Evolutionary conservation across 1,140 invertebrate genomes (phyloP), one percentile per base, ranked within the genome.

Genomic region (Formica selysi): DNA sequence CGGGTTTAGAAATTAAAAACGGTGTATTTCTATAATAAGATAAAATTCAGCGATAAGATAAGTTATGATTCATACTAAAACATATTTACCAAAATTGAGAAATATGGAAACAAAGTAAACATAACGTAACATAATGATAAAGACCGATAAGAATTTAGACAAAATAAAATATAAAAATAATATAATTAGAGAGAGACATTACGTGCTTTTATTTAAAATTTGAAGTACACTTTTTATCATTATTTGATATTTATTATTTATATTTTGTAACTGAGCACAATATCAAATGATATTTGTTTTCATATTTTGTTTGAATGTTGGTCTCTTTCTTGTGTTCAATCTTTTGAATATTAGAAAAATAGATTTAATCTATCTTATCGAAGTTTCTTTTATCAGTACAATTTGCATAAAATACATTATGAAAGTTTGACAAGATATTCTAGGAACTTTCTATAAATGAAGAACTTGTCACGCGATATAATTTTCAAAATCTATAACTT

Each of bases 401-500:
- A 48, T 38, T 8, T 4, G 10, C 22, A 38, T 0, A 51, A 51
- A 51, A 51, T 70, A 11, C n/a, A 54, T 4, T 71, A 1, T 0
- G 44, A 32, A 71, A 71, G 32, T 71, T 32, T 71, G 19, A 5
- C 16, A 2, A 71, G 3, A 73, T 11, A 54, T 22, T 73, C n/a
- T 32, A 54, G 48, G 3, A 73, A 54, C 7, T 54, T 73, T 54
- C 5, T 54, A n/a, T 41, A 48, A 54, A 54, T 71, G 68, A 54
- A 51, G 10, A 13, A 22, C 5, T 36, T 0, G 8, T 70, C 44
- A 51, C 48, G 48, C 70, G 0, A 71, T 11, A 54, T 6, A 1
- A 73, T 73, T 54, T 73, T 54, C 10, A 16, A 73, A 51, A 71
- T 57, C 8, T 36, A 38, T 36, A 76, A 76, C 26, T 26, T 16